These are phyloP conservation scores for Montipora sp. DNA, from an alignment of 64 coral and sea anemone species.

Conservation along the genomic window DNA sequence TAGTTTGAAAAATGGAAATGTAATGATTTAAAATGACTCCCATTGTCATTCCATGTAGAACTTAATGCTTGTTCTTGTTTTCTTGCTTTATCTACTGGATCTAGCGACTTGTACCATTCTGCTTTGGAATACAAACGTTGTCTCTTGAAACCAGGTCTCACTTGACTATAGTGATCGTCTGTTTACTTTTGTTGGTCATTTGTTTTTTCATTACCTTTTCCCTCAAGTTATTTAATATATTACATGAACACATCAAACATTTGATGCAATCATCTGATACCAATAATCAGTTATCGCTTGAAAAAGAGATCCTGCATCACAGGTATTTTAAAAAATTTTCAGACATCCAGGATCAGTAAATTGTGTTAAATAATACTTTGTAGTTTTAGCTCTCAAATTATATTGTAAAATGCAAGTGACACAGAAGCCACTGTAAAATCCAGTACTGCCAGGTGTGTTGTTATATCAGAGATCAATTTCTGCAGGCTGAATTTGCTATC, in stretches of 20 bases:
- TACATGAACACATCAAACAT: too few species aligned
- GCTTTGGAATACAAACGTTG: not conserved
- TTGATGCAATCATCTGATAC: too few species aligned
- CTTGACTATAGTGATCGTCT: not conserved
- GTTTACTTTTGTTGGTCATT: too few species aligned
- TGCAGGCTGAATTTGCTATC: not conserved
- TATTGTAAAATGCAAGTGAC: not conserved
- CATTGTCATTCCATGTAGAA: not conserved
- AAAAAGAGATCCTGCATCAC: too few species aligned
- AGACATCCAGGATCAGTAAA: too few species aligned
- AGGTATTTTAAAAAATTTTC: too few species aligned
- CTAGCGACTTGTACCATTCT: not conserved
- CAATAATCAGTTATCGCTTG: too few species aligned
- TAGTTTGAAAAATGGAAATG: not conserved
- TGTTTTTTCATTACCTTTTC: too few species aligned
- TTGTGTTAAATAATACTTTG: too few species aligned
- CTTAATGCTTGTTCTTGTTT: not conserved
- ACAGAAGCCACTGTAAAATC: slow-evolving; percentile 41
- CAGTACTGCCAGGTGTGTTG: slow-evolving; percentile 7
- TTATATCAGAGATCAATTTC: slow-evolving; percentile 30
- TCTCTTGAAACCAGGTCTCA: not conserved
- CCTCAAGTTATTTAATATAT: too few species aligned
- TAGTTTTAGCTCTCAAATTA: too few species aligned
- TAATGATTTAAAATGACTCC: not conserved
- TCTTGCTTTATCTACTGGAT: not conserved